Percentiles rank a stretch among this genome's conserved stretches.
These are phyloP conservation scores for Sinocyclocheilus anophthalmus DNA, from an alignment of 2,113 vertebrate species.

Conservation along the genomic window DNA sequence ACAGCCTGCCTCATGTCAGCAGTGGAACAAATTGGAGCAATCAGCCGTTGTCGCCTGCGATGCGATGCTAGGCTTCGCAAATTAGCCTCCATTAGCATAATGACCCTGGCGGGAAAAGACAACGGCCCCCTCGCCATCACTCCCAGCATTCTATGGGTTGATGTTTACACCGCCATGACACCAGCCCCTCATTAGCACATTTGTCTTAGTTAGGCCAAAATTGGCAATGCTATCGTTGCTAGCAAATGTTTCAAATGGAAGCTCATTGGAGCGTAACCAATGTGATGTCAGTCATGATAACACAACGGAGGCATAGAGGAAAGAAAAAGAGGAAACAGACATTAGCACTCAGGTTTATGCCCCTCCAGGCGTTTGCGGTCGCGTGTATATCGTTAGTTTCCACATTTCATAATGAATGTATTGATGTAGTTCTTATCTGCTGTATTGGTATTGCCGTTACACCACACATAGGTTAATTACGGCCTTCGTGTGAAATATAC, in stretches of 20 bases:
- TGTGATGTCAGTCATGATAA: slow-evolving; percentile 27
- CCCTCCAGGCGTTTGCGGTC: not conserved
- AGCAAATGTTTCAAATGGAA: slow-evolving; percentile 78
- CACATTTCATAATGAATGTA: slow-evolving; percentile 21
- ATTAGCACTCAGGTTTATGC: slow-evolving; percentile 29
- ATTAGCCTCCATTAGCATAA: slow-evolving; percentile 81
- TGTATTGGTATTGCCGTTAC: slow-evolving; percentile 20
- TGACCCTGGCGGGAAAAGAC: slow-evolving; percentile 75
- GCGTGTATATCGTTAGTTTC: not conserved
- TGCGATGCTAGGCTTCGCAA: slow-evolving; percentile 73
- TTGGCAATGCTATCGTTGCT: slow-evolving; percentile 79
- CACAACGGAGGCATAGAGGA: not conserved
- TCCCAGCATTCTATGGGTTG: slow-evolving; percentile 68
- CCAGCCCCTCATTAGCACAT: slow-evolving; percentile 77
- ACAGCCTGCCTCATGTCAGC: slow-evolving; percentile 75
- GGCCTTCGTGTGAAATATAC: slow-evolving; percentile 2
- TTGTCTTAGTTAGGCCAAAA: slow-evolving; percentile 83
- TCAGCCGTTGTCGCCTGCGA: slow-evolving; percentile 72
- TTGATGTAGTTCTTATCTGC: slow-evolving; percentile 24
- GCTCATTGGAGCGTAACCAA: slow-evolving; percentile 70
- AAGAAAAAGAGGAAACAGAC: not conserved
- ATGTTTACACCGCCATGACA: slow-evolving; percentile 75
- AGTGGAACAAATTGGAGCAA: slow-evolving; percentile 72
- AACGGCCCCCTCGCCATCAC: slow-evolving; percentile 67
- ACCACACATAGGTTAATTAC: slow-evolving; percentile 6